Conservation (phyloP, 1,140 invertebrate genomes). For the Proales similis region DNA sequence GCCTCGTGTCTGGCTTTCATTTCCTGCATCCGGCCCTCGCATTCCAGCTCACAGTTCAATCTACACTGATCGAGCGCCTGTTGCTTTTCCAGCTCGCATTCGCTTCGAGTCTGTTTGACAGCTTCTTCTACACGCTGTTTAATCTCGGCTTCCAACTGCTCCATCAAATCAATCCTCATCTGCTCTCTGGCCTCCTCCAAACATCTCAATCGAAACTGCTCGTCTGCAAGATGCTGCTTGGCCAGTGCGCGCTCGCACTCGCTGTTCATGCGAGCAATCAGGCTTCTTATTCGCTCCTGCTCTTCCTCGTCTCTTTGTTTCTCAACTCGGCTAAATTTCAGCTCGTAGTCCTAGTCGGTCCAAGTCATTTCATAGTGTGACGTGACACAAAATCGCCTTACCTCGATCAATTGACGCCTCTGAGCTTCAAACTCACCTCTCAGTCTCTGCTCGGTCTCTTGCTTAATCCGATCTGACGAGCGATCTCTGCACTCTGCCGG, state of each 20-base stretch:
- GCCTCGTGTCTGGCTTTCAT: conserved; percentile 41
- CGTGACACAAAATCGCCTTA: too few species aligned
- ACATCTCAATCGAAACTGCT: conserved; percentile 40
- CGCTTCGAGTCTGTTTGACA: conserved; percentile 42
- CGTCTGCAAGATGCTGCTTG: conserved; percentile 44
- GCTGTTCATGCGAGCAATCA: conserved; percentile 44
- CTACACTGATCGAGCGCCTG: too few species aligned
- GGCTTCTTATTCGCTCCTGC: conserved; percentile 45
- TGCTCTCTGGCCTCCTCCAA: conserved; percentile 3
- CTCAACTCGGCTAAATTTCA: conserved; percentile 43
- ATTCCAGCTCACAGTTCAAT: too few species aligned
- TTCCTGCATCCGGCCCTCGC: conserved; percentile 42
- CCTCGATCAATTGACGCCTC: too few species aligned
- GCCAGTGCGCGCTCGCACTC: conserved; percentile 46
- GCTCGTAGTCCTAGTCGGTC: conserved; percentile 44
- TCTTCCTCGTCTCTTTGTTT: conserved; percentile 46
- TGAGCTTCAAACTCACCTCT: too few species aligned
- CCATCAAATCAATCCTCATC: neutral
- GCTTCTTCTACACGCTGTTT: conserved; percentile 43
- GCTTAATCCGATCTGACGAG: too few species aligned
- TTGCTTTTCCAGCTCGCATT: conserved; percentile 43
- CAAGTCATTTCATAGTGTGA: too few species aligned
- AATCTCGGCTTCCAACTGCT: conserved; percentile 43
- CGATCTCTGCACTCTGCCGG: too few species aligned
- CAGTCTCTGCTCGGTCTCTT: too few species aligned